Evolutionary conservation across 2,797 vertebrate species (phyloP).

Genomic region (Momotus momota): DNA sequence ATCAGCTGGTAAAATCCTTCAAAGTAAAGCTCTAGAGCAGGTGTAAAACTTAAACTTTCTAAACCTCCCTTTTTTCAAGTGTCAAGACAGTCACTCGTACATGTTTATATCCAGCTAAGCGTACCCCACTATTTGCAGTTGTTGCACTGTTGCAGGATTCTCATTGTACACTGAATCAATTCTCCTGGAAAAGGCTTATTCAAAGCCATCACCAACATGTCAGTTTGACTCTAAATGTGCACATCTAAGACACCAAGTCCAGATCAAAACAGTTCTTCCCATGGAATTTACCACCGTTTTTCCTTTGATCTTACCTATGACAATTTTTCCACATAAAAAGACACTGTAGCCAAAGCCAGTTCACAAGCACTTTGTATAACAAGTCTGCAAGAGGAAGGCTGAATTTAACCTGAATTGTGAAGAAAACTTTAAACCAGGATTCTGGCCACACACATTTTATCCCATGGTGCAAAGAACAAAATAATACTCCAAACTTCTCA

Average conservation of each 20-base stretch:
- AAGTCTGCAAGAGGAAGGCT: neutral
- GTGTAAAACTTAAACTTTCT: neutral
- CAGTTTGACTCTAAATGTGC: neutral
- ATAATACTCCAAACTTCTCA: neutral
- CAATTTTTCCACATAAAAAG: neutral
- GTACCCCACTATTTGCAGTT: neutral
- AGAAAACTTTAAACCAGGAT: neutral
- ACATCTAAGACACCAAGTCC: neutral
- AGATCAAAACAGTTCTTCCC: neutral
- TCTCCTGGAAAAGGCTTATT: neutral
- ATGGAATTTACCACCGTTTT: neutral
- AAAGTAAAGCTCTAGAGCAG: neutral
- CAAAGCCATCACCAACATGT: neutral
- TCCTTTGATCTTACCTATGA: neutral
- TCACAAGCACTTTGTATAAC: neutral
- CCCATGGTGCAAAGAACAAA: neutral
- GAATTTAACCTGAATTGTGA: neutral
- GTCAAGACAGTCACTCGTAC: neutral
- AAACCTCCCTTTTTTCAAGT: rapidly evolving
- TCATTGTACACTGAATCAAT: neutral
- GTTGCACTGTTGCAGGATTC: neutral
- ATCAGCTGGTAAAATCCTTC: neutral
- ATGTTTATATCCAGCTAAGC: neutral
- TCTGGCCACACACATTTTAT: neutral
- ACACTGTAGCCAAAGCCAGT: neutral